phyloP scores from a whole-genome alignment of 2,797 vertebrate genomes.

The Liparis tanakae region DNA sequence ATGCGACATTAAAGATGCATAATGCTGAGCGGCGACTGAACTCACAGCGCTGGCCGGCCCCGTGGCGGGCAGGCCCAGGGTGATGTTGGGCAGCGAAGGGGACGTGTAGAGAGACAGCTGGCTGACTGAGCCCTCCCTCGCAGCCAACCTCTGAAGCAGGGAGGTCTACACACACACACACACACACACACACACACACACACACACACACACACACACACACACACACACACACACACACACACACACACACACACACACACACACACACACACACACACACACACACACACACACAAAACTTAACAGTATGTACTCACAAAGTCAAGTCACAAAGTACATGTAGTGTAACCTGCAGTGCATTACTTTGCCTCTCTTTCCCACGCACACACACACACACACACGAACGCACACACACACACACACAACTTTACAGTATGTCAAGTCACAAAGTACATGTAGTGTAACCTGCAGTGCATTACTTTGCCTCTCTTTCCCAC shows the following conservation, averaged over 20 bases:
- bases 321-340: constrained; percentile 8
- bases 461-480: constrained; percentile 8
- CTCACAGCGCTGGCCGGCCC: constrained; percentile 89
- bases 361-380: constrained; percentile 23
- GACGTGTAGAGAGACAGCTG: constrained; percentile 96
- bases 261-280: too few relatives aligned
- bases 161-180: constrained; percentile 80
- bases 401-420: too few relatives aligned
- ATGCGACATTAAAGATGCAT: neutral
- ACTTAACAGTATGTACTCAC: constrained; percentile 23
- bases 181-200: neutral
- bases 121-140: constrained; percentile 89
- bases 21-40: constrained; percentile 32
- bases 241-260: neutral
- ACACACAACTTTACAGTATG: constrained; percentile 13
- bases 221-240: neutral
- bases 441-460: constrained; percentile 3
- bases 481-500: constrained; percentile 14
- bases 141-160: constrained; percentile 90
- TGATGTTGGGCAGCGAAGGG: constrained; percentile 97
- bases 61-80: constrained; percentile 92
- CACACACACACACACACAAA: too few relatives aligned
- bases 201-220: neutral
- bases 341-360: neutral
- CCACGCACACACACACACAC: too few relatives aligned